A percentile compares a stretch with the other conserved stretches of the same genome.
phyloP scores from a whole-genome alignment of 2,113 vertebrate species.

The Origma solitaria region DNA sequence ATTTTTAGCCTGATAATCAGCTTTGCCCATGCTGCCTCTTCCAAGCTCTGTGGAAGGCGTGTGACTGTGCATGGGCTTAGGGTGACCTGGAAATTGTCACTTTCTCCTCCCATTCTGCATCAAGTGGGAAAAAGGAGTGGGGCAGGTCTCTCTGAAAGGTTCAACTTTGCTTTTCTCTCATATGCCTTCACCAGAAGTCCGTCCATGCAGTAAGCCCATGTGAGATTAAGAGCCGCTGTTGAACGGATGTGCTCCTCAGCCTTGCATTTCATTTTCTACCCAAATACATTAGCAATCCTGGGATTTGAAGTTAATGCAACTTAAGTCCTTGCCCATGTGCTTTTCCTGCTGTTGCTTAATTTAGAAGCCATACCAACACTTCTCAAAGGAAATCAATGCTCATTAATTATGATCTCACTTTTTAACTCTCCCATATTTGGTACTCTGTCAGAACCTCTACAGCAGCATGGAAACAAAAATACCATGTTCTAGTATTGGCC shows the following conservation, averaged over 20 bases:
- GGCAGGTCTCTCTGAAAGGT: background rate
- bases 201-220: background rate
- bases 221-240: background rate
- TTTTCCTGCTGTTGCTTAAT: slow-evolving; percentile 3
- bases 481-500: background rate
- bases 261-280: background rate
- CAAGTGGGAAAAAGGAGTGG: background rate
- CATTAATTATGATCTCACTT: slow-evolving; percentile 37
- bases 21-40: background rate
- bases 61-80: background rate
- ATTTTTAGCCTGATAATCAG: background rate
- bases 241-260: background rate
- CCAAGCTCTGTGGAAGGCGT: background rate
- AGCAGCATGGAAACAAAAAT: background rate
- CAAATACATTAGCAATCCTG: background rate
- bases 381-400: slow-evolving; percentile 44
- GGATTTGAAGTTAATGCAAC: slow-evolving; percentile 16
- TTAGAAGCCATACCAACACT: slow-evolving; percentile 18
- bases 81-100: background rate
- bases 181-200: background rate
- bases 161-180: background rate
- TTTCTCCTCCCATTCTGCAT: background rate
- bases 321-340: background rate
- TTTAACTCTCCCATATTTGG: background rate
- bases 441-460: background rate